Evolutionary conservation across 1,140 invertebrate species (phyloP), one percentile per base, ranked within the genome.

Genomic region (Pseudomyrmex dendroicus): DNA sequence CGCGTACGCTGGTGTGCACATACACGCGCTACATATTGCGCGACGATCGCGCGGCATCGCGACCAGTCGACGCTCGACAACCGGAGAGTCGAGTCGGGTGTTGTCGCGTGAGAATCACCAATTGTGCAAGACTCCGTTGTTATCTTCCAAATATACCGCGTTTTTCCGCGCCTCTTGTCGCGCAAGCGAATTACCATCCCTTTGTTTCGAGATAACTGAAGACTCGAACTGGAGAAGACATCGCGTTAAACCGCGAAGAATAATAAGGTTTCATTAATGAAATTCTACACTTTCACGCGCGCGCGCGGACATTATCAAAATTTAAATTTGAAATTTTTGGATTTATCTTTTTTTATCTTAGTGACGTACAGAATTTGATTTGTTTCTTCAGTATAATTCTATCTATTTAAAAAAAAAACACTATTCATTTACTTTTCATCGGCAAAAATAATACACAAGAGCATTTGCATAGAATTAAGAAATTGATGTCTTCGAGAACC

Each of bases 1-100:
- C 54, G 74, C 35, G 35, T 35, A 35, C 54, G 15, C 61, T 66
- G 67, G 52, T 17, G 44, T 62, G 35, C 35, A 35, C 35, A 35
- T 35, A 35, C 54, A 82, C 70, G 52, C 52, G 68, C 85, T 86
- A 84, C 85, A 84, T 87, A 87, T 87, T 74, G 85, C 73, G 54
- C 63, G 86, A 46, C 66, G 46, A 20, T 86, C 73, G 80, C 54
- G 48, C 72, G 66, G 4, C 54, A 48, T 61, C 54, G 74, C 64
- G 85, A 63, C 64, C 86, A 88, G 86, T 88, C 85, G 86, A 84
- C 85, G 82, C 68, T 84, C 68, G 86, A 80, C 85, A 85, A 87
- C 72, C 82, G 86, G 57, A 77, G 25, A 80, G 85, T 84, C 74
- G 85, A 72, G 73, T 74, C 82, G 46, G 25, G 78, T 77, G 50